These are phyloP conservation scores for Oscheius sp. DNA, from an alignment of 2,888 invertebrate genomes.

Conservation along the genomic window DNA sequence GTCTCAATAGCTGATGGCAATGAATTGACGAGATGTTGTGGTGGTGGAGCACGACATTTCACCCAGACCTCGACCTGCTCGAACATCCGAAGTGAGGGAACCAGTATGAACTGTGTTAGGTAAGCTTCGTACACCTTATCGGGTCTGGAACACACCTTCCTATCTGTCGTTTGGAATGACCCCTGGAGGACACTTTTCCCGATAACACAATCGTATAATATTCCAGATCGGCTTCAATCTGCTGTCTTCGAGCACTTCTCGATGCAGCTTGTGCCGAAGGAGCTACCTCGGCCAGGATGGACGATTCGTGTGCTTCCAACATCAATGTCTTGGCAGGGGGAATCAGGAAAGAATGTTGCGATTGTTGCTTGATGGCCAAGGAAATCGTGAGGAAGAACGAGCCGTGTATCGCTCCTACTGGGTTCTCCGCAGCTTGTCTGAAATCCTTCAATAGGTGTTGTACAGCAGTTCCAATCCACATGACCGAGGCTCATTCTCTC, in stretches of 20 bases:
- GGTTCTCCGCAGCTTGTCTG: constrained; percentile 67
- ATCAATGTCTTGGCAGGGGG: constrained; percentile 70
- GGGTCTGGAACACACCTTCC: too few species aligned
- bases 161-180: too few species aligned
- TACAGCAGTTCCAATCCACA: constrained; percentile 43
- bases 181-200: too few species aligned
- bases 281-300: constrained; percentile 48
- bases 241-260: constrained; percentile 70
- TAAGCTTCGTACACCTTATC: constrained; percentile 8
- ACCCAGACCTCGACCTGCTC: constrained; percentile 63
- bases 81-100: constrained; percentile 62
- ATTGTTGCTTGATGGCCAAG: constrained; percentile 72
- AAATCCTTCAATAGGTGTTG: constrained; percentile 71
- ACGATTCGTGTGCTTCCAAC: constrained; percentile 55
- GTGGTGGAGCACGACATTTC: constrained; percentile 71
- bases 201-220: background rate
- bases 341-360: constrained; percentile 61
- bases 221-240: constrained; percentile 67
- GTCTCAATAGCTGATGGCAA: constrained; percentile 23
- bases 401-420: constrained; percentile 66
- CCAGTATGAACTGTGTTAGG: constrained; percentile 63
- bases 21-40: constrained; percentile 70
- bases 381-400: constrained; percentile 65
- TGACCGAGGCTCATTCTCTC: constrained; percentile 45
- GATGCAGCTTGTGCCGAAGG: constrained; percentile 67